Percentiles rank a stretch among this genome's conserved stretches.
Conservation (phyloP, 2,113 vertebrate genomes). For the Hiodon alosoides region DNA sequence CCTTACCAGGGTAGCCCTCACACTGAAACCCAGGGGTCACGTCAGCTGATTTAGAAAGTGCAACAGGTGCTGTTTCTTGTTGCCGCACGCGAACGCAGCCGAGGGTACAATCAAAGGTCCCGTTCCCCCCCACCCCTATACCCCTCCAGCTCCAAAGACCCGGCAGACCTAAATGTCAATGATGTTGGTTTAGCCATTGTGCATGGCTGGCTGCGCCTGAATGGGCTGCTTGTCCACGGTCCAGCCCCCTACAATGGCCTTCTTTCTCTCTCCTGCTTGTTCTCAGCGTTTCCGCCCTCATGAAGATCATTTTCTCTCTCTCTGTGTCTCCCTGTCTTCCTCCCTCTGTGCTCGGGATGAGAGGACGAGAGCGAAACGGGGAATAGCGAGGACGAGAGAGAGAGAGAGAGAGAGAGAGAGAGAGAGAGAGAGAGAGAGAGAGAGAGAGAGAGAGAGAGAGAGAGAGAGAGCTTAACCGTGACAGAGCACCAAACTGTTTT, state of each 20-base stretch:
- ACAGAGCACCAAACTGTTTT: slow-evolving; percentile 53
- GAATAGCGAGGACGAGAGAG: slow-evolving; percentile 24
- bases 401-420: slow-evolving; percentile 29
- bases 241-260: slow-evolving; percentile 69
- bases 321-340: slow-evolving; percentile 36
- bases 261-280: slow-evolving; percentile 66
- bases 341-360: slow-evolving; percentile 40
- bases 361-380: slow-evolving; percentile 35
- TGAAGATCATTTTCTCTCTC: slow-evolving; percentile 51
- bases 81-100: background rate
- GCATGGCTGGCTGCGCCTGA: slow-evolving; percentile 69
- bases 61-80: background rate
- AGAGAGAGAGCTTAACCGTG: slow-evolving; percentile 42
- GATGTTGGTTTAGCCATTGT: slow-evolving; percentile 79
- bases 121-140: background rate
- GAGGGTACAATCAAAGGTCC: slow-evolving; percentile 30
- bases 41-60: too few relatives aligned
- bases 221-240: slow-evolving; percentile 68
- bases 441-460: background rate
- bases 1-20: too few relatives aligned
- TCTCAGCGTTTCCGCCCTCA: slow-evolving; percentile 57
- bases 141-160: slow-evolving; percentile 47
- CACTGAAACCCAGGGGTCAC: too few relatives aligned
- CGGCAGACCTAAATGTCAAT: slow-evolving; percentile 69
- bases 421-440: slow-evolving; percentile 32